Evolutionary conservation across 2,888 invertebrate species (phyloP).

Genomic region (Xylophagus ater): DNA sequence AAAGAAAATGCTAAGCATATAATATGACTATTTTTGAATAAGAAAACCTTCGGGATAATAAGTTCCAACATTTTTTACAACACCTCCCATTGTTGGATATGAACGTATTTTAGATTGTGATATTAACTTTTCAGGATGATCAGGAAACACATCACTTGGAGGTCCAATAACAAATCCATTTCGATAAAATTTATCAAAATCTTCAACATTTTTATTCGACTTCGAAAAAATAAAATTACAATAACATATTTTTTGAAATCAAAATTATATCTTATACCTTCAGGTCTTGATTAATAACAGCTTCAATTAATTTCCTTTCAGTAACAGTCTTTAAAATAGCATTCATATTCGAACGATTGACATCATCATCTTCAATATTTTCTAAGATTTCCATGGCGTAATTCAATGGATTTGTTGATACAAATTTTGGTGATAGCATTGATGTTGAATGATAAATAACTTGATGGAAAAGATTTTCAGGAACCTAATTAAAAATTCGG

Average conservation of each 20-base stretch:
- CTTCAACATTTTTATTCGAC: background rate
- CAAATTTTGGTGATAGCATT: conserved; percentile 34
- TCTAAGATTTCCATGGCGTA: conserved; percentile 20
- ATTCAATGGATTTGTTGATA: conserved; percentile 27
- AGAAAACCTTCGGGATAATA: conserved; percentile 5
- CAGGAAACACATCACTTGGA: conserved; percentile 1
- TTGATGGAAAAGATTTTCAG: conserved; percentile 33
- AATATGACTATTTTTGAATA: background rate
- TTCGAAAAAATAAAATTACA: background rate
- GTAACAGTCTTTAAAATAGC: too few relatives aligned
- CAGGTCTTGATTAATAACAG: too few relatives aligned
- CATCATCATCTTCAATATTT: background rate
- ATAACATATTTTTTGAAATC: background rate
- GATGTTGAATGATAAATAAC: conserved; percentile 40
- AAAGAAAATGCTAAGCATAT: background rate
- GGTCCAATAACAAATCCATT: conserved; percentile 7
- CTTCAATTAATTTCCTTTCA: too few relatives aligned
- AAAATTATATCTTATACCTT: too few relatives aligned
- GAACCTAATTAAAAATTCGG: conserved; percentile 33
- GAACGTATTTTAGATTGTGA: conserved; percentile 9
- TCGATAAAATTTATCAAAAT: background rate
- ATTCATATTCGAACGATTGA: background rate
- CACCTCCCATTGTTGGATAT: conserved; percentile 13
- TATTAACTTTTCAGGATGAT: background rate
- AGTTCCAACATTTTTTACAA: conserved; percentile 9